Evolutionary conservation across 2,797 vertebrate genomes (phyloP).

Genomic region (Champsocephalus esox): DNA sequence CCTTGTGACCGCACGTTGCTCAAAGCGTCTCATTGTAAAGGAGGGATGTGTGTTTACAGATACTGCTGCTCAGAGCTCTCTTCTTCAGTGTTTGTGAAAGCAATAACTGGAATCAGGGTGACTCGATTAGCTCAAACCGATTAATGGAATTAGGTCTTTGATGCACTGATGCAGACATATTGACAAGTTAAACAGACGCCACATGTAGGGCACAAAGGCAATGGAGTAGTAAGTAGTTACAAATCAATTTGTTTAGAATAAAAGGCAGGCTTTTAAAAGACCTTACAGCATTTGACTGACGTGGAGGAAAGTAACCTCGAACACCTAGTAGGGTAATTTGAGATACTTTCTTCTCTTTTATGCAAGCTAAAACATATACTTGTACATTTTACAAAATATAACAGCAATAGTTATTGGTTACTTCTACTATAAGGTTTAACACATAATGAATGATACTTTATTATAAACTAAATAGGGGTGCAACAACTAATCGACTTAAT

Average conservation of each 20-base stretch:
- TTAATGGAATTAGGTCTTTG: constrained; percentile 9
- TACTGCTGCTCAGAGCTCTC: constrained; percentile 1
- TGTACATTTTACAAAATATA: no score
- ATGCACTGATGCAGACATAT: constrained; percentile 15
- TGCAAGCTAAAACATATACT: neutral
- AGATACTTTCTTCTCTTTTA: neutral
- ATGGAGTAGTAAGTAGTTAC: constrained; percentile 17
- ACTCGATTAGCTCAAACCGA: constrained; percentile 12
- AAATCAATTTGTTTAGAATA: constrained; percentile 24
- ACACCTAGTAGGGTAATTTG: neutral
- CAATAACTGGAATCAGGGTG: constrained; percentile 4
- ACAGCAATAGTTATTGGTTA: no score
- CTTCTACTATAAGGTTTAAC: no score
- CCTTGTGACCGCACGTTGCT: constrained; percentile 55
- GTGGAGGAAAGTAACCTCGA: neutral
- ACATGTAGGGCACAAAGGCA: neutral
- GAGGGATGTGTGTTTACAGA: neutral
- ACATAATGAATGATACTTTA: neutral
- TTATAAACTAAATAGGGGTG: neutral
- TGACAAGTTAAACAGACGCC: constrained; percentile 34
- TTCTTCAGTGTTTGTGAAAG: constrained; percentile 9
- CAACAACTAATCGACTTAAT: no score
- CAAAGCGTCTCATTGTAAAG: constrained; percentile 48
- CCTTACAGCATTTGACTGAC: neutral
- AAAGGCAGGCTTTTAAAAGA: constrained; percentile 23